Base-by-base conservation (phyloP, 2,888 invertebrate species). In the Drosophila nigritarsus region DNA sequence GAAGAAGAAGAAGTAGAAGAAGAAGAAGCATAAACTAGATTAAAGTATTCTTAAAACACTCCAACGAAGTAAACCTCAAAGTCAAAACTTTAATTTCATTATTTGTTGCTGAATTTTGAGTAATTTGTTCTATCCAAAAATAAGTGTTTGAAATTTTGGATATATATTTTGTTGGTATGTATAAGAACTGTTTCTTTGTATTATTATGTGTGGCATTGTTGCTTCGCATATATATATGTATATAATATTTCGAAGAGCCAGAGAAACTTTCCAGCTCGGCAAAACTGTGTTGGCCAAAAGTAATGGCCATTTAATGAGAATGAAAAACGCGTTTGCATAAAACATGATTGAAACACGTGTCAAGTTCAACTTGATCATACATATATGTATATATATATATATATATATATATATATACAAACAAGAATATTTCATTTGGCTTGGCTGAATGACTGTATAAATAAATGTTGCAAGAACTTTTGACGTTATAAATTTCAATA, bases 401-500 rank as follows among this genome's bases (percentile, higher is more conserved):
- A n/a, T n/a, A n/a, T n/a, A n/a, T n/a, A n/a, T n/a, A n/a, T n/a
- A 73, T 40, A 36, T 34, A 36, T 24, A 27, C 40, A 30, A 8
- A 55, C 32, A 42, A 11, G 27, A 7, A 24, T 40, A 60, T 60
- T 68, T 73, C 54, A 78, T 73, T 64, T 68, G 60, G 60, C 62
- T 55, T 30, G 58, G 40, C 42, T 2, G 30, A 30, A 9, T 30
- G 58, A 15, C 59, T 20, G 45, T 7, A 27, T 34, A 56, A 51
- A 65, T 65, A 65, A 73, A 75, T 54, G 65, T 55, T 24, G 38
- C 24, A 51, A 53, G 45, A 60, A 75, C 58, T 75, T 66, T 67
- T 55, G 27, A 20, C 62, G 42, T 77, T 75, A 72, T 70, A 65
- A 75, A 81, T 78, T 81, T 71, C 67, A 81, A 81, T 81, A 75